These are phyloP conservation scores for Drosophila yakuba DNA, from an alignment of 1,140 invertebrate genomes.

Conservation along the genomic window DNA sequence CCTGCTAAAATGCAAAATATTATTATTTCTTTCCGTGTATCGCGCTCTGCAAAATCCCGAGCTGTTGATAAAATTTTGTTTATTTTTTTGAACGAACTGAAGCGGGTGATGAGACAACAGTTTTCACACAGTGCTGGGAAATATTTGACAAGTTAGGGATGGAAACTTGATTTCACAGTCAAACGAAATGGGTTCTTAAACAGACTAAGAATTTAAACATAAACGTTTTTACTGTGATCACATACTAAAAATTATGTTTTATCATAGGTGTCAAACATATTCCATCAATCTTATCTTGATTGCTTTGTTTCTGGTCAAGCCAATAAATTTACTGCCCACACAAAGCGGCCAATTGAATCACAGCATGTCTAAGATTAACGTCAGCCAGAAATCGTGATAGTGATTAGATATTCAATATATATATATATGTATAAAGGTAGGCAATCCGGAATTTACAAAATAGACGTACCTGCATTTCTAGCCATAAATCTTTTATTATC, in stretches of 20 bases:
- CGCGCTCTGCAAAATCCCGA: not conserved
- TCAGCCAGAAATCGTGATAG: slow-evolving; percentile 8
- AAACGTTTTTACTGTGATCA: not conserved
- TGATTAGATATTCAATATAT: slow-evolving; percentile 30
- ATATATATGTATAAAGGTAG: too few relatives aligned
- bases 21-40: not conserved
- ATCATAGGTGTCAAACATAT: not conserved
- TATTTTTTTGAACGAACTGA: slow-evolving; percentile 27
- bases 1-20: too few relatives aligned
- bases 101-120: slow-evolving; percentile 31
- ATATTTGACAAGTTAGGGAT: slow-evolving; percentile 8
- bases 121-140: slow-evolving; percentile 10
- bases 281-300: slow-evolving; percentile 6
- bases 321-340: slow-evolving; percentile 14
- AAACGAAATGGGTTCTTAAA: not conserved
- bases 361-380: slow-evolving; percentile 2
- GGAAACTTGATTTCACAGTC: not conserved
- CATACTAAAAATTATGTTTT: not conserved
- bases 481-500: not conserved
- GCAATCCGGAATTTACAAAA: slow-evolving; percentile 16
- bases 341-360: slow-evolving; percentile 19
- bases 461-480: slow-evolving; percentile 16
- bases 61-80: slow-evolving; percentile 20
- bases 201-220: not conserved
- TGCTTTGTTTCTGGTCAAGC: not conserved